phyloP scores from a whole-genome alignment of 2,888 invertebrate species.

The Phortica magna region DNA sequence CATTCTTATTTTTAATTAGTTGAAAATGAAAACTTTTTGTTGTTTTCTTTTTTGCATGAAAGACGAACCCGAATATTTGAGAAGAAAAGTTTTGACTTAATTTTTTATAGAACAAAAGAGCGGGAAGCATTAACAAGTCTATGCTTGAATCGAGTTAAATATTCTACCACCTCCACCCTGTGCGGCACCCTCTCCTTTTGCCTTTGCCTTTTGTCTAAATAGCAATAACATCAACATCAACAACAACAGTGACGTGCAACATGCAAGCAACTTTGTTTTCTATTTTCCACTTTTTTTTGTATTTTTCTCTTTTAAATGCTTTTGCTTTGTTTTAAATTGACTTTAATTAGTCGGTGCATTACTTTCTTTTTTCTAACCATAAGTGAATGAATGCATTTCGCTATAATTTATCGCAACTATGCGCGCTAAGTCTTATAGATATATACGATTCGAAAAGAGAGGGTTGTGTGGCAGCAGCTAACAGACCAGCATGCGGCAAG shows the following conservation, averaged over 20 bases:
- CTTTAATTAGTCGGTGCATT: constrained; percentile 45
- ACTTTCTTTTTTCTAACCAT: constrained; percentile 63
- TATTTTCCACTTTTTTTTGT: neutral
- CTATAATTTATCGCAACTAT: constrained; percentile 36
- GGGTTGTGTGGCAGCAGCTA: neutral
- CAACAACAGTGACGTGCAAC: neutral
- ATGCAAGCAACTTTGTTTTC: neutral
- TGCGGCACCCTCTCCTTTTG: neutral
- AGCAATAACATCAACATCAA: constrained; percentile 3
- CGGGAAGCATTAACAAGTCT: too few relatives aligned
- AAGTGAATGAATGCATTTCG: constrained; percentile 26
- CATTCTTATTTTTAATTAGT: neutral
- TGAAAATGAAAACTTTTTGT: constrained; percentile 5
- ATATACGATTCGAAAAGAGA: neutral
- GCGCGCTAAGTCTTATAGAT: neutral
- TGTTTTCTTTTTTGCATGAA: neutral
- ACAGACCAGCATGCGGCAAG: neutral
- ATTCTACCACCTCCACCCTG: too few relatives aligned
- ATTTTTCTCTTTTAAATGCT: neutral
- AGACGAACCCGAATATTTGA: too few relatives aligned
- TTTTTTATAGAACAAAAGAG: too few relatives aligned
- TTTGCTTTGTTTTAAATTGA: constrained; percentile 4
- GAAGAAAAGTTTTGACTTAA: too few relatives aligned
- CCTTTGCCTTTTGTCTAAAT: neutral
- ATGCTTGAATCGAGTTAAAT: too few relatives aligned